A percentile compares a stretch with the other conserved stretches of the same genome.
Evolutionary conservation across 2,888 invertebrate species (phyloP).

Genomic region (Ochlodes sylvanus): DNA sequence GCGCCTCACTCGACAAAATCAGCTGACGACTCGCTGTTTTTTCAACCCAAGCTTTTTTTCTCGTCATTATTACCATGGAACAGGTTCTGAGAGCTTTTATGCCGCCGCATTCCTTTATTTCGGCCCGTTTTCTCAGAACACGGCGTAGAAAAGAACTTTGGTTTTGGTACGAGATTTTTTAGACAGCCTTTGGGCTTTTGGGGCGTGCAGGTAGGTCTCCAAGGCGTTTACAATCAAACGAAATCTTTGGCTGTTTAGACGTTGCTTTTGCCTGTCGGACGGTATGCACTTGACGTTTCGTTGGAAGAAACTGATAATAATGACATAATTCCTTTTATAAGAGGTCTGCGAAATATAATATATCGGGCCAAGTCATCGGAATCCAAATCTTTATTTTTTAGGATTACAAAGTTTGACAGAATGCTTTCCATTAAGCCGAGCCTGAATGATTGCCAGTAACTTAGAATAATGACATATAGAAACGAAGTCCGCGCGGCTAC

Average conservation of each 20-base stretch:
- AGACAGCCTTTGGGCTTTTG: constrained; percentile 30
- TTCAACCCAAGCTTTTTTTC: constrained; percentile 47
- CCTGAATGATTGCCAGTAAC: too few relatives aligned
- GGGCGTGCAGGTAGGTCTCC: constrained; percentile 49
- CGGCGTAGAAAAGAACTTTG: constrained; percentile 36
- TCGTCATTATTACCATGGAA: constrained; percentile 48
- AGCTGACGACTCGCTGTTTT: constrained; percentile 52
- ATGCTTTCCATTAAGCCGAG: too few relatives aligned
- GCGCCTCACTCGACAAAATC: constrained; percentile 53
- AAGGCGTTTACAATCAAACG: constrained; percentile 33
- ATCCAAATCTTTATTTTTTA: not conserved
- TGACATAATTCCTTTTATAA: constrained; percentile 33
- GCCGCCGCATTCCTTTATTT: constrained; percentile 52
- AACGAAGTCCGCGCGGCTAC: too few relatives aligned
- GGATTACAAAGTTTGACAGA: too few relatives aligned
- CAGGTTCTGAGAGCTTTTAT: constrained; percentile 48
- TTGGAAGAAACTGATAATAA: constrained; percentile 23
- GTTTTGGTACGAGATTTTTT: constrained; percentile 36
- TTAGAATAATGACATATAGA: too few relatives aligned
- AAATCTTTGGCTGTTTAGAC: constrained; percentile 20
- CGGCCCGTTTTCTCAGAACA: constrained; percentile 51
- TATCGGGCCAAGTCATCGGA: not conserved
- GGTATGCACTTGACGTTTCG: constrained; percentile 9
- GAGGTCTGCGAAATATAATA: not conserved
- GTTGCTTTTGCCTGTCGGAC: constrained; percentile 9